Base-by-base conservation (phyloP, 2,797 vertebrate species). In the Dromococcyx pavoninus region DNA sequence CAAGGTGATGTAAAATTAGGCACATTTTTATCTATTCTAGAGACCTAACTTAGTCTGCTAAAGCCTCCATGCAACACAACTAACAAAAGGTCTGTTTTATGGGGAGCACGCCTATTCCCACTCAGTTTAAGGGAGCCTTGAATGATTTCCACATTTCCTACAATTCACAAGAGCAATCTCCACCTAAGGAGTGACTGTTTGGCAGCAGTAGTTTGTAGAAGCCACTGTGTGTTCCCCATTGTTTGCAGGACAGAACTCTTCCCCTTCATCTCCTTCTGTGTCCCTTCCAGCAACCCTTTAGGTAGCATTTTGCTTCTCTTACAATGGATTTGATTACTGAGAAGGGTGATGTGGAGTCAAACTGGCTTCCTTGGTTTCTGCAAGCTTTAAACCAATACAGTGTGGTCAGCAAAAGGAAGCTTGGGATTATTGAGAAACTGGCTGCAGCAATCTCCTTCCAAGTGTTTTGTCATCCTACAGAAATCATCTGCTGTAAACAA, bases 1-100 rank as follows among this genome's bases (percentile, higher is more conserved):
- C 99, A 35, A 99, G 99, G 99, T 99, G 96, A 97, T 53, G 70
- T 23, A 7, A 15, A 19, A 4, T 2, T 13, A 54, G 35, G 25
- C n/a, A 56, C 13, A 11, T 25, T n/a, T 61, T 57, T 28, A 25
- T 12, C 10, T 60, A 1, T 75, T 64, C 17, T 46, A 30, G 43
- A 75, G 43, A 25, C 10, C 1, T 18, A 14, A 32, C 9, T 28
- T 0, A 0, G 3, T 69, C 28, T 81, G 65, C 54, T 67, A 21
- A 70, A 79, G 62, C 39, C 32, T 27, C 1, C 1, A 2, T 19
- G 5, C 24, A 28, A 25, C 17, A 53, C 1, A 5, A 18, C 4
- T 48, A 58, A 43, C 24, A 32, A 24, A 50, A 50, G 14, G 23
- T 37, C 35, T 91, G 24, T 30, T 30, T 51, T 32, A 35, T 13